Conservation (phyloP, 2,797 vertebrate species). For the Pogoniulus pusillus region DNA sequence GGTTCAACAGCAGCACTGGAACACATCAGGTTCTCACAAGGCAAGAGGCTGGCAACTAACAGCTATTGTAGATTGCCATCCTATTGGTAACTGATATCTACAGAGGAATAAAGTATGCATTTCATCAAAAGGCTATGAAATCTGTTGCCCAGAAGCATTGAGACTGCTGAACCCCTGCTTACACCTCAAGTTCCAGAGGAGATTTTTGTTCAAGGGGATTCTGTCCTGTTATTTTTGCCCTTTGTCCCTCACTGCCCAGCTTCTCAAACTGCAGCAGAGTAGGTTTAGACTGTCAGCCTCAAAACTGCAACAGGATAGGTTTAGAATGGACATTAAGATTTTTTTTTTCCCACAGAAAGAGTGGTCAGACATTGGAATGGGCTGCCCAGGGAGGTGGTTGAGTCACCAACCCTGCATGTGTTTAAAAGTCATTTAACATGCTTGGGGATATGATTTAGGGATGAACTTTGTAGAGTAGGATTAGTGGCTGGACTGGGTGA, state of each 20-base stretch:
- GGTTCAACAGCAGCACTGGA: neutral
- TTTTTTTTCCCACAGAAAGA: no score
- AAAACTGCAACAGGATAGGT: no score
- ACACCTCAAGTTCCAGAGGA: neutral
- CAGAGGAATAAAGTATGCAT: neutral
- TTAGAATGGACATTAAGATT: no score
- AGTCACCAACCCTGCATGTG: no score
- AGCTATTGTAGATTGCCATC: neutral
- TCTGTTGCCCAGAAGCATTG: neutral
- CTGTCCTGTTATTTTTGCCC: neutral
- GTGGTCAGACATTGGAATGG: no score
- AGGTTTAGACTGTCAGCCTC: no score
- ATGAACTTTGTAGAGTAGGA: no score
- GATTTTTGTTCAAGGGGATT: neutral
- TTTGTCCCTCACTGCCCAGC: neutral
- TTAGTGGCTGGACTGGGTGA: no score
- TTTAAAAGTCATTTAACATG: no score
- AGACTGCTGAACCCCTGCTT: neutral
- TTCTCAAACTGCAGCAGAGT: no score
- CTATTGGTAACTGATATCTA: neutral
- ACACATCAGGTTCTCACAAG: rapidly evolving
- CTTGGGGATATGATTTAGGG: no score
- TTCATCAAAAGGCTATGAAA: neutral
- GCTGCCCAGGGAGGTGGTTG: no score
- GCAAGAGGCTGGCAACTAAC: neutral